These are phyloP conservation scores for Drosophila mimetica DNA, from an alignment of 2,888 invertebrate species.

Conservation along the genomic window DNA sequence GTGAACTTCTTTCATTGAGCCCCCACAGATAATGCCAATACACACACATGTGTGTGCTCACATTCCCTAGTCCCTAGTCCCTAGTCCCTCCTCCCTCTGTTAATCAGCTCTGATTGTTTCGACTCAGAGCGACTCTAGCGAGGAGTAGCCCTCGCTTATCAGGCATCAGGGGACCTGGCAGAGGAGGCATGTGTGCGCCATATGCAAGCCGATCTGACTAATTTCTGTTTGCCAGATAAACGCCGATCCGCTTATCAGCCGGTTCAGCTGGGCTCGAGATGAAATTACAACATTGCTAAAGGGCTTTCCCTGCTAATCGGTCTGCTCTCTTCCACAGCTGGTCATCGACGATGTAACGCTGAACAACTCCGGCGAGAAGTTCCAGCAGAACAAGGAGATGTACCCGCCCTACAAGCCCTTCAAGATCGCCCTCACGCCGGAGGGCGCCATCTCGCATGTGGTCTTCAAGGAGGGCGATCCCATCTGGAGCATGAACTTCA, in stretches of 20 bases:
- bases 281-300: constrained; percentile 20
- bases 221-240: constrained; percentile 51
- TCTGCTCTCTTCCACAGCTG: constrained; percentile 63
- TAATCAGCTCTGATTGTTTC: constrained; percentile 71
- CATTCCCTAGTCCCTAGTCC: no score
- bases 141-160: constrained; percentile 56
- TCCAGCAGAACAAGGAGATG: constrained; percentile 84
- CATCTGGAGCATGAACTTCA: constrained; percentile 88
- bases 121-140: constrained; percentile 60
- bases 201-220: constrained; percentile 24
- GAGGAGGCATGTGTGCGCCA: constrained; percentile 5
- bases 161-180: constrained; percentile 13
- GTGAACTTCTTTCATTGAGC: constrained; percentile 75
- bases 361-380: constrained; percentile 84
- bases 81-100: constrained; percentile 21
- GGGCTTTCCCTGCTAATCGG: constrained; percentile 53
- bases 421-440: constrained; percentile 81
- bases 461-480: constrained; percentile 85
- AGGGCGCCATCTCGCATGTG: constrained; percentile 83
- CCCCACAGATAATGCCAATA: constrained; percentile 41
- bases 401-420: constrained; percentile 84
- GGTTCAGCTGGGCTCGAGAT: constrained; percentile 27
- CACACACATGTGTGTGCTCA: constrained; percentile 7
- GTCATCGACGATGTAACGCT: constrained; percentile 84
- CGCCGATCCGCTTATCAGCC: constrained; percentile 31